Percentiles rank a stretch among this genome's conserved stretches.
Conservation (phyloP, 1,140 invertebrate species). For the Chironomus striatipennis region DNA sequence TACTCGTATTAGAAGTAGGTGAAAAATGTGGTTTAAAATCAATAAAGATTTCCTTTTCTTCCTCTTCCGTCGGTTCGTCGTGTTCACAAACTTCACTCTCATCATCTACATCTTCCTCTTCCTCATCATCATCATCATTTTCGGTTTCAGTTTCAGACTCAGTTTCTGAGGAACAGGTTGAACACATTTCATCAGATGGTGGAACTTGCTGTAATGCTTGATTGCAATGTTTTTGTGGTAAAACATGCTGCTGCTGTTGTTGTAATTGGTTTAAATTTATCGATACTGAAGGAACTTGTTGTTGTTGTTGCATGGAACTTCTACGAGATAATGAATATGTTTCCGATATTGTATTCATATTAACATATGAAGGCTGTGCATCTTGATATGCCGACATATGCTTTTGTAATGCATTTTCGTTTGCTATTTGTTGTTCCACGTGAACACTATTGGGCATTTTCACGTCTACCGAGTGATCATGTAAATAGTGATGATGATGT, state of each 20-base stretch:
- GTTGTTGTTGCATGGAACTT: not conserved
- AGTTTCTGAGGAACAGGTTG: slow-evolving; percentile 11
- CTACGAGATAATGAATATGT: not conserved
- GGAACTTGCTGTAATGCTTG: not conserved
- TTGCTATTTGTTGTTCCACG: not conserved
- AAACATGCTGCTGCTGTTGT: not conserved
- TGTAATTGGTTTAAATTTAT: not conserved
- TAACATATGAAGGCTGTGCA: slow-evolving; percentile 17
- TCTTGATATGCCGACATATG: not conserved
- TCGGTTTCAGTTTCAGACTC: not conserved
- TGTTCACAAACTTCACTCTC: slow-evolving; percentile 31
- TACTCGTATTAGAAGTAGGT: slow-evolving; percentile 49
- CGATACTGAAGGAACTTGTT: slow-evolving; percentile 4
- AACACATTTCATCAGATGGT: slow-evolving; percentile 34
- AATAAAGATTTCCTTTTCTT: slow-evolving; percentile 74
- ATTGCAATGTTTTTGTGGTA: not conserved
- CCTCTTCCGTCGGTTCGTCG: slow-evolving; percentile 26
- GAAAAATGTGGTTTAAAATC: slow-evolving; percentile 71
- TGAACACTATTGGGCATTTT: not conserved
- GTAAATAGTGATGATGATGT: slow-evolving; percentile 30
- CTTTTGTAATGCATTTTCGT: not conserved
- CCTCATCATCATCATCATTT: not conserved
- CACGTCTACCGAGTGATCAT: not conserved
- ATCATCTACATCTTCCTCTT: slow-evolving; percentile 33
- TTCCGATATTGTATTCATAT: not conserved